Percentiles rank a stretch among this genome's conserved stretches.
Conservation (phyloP, 2,888 invertebrate genomes). For the Luperina testacea region DNA sequence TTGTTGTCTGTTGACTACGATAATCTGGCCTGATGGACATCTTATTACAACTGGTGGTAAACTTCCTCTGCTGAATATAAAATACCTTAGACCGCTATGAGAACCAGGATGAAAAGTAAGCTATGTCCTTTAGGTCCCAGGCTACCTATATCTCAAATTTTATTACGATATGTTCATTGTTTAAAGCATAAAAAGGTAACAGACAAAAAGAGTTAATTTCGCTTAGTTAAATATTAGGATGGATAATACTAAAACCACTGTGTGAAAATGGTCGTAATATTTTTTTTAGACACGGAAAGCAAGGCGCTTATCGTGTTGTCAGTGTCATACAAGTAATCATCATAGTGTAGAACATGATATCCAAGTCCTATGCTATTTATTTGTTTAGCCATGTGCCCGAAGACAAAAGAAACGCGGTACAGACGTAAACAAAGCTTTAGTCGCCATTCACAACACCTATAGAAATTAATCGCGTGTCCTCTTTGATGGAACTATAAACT, state of each 20-base stretch:
- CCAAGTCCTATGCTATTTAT: constrained; percentile 11
- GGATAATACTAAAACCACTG: background rate
- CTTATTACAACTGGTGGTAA: constrained; percentile 30
- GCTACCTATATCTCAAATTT: background rate
- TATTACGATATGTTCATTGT: background rate
- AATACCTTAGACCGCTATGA: background rate
- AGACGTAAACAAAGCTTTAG: constrained; percentile 34
- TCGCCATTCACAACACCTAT: constrained; percentile 26
- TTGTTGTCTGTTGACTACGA: constrained; percentile 32
- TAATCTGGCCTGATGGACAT: constrained; percentile 47
- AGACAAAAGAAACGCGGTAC: constrained; percentile 29
- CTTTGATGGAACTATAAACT: constrained; percentile 17
- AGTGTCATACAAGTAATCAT: background rate
- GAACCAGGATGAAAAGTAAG: background rate
- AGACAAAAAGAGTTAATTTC: background rate
- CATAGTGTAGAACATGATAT: background rate
- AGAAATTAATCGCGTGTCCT: constrained; percentile 22
- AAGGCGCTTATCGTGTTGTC: background rate
- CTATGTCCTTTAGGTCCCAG: background rate
- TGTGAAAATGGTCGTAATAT: background rate
- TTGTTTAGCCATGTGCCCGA: constrained; percentile 5
- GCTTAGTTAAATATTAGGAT: background rate
- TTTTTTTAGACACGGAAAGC: background rate
- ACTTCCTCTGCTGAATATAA: constrained; percentile 13
- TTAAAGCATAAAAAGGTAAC: background rate